A percentile compares a stretch with the other conserved stretches of the same genome.
Evolutionary conservation across 2,888 invertebrate genomes (phyloP).

Genomic region (Disparrhopalites patrizii): DNA sequence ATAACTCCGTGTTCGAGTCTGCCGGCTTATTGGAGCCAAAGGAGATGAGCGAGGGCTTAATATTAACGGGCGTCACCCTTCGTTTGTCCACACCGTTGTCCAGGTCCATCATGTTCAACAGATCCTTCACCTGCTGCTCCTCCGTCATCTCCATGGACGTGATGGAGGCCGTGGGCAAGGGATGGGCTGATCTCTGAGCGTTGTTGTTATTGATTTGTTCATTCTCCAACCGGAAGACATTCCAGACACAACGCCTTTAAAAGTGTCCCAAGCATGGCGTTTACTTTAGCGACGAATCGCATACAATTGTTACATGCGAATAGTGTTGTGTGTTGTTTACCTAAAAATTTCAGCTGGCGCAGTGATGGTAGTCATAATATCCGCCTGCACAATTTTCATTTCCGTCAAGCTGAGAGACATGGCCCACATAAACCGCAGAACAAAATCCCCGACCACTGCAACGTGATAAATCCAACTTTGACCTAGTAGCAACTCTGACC

Average conservation of each 20-base stretch:
- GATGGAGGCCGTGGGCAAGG: not conserved
- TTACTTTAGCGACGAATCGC: no score
- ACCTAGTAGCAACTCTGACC: not conserved
- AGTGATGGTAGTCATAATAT: conserved; percentile 21
- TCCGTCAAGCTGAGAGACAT: not conserved
- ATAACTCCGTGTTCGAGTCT: not conserved
- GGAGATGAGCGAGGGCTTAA: not conserved
- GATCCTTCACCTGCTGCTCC: not conserved
- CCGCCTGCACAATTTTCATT: not conserved
- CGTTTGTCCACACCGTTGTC: not conserved
- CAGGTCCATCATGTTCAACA: conserved; percentile 14
- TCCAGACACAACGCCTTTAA: conserved; percentile 18
- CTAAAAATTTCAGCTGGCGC: conserved; percentile 20
- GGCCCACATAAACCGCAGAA: conserved; percentile 18
- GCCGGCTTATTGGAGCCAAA: not conserved
- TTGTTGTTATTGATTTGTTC: conserved; percentile 24
- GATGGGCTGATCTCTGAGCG: not conserved
- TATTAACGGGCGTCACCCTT: not conserved
- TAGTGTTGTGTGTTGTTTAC: not conserved
- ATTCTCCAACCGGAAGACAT: conserved; percentile 18
- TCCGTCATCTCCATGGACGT: not conserved
- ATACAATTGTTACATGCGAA: no score
- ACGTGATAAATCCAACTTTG: conserved; percentile 5
- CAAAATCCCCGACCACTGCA: not conserved
- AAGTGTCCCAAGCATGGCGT: no score